These are phyloP conservation scores for Tribolium freemani DNA, from an alignment of 2,888 invertebrate genomes.

Conservation along the genomic window DNA sequence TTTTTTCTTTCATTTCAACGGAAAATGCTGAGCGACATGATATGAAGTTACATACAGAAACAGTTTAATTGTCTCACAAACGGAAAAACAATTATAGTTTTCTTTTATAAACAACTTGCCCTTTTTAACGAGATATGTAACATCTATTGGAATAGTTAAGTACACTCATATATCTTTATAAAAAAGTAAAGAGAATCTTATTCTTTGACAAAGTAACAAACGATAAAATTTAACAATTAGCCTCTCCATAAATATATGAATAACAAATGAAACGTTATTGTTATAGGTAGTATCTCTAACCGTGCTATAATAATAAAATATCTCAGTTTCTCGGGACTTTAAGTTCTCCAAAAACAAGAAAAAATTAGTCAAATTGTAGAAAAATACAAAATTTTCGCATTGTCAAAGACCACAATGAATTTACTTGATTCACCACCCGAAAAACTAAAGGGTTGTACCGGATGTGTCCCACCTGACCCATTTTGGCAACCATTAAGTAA, in stretches of 20 bases:
- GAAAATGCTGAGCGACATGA: slow-evolving; percentile 51
- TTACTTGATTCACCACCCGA: slow-evolving; percentile 16
- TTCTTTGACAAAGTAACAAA: slow-evolving; percentile 31
- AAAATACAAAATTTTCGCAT: slow-evolving; percentile 44
- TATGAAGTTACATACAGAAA: slow-evolving; percentile 54
- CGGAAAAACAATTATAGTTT: slow-evolving; percentile 31
- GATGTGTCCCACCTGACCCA: neutral
- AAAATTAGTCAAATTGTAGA: slow-evolving; percentile 37
- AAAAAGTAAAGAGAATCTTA: slow-evolving; percentile 25
- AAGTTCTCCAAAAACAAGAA: slow-evolving; percentile 5
- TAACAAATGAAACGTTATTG: slow-evolving; percentile 39
- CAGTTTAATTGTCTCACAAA: slow-evolving; percentile 20
- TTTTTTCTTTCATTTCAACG: slow-evolving; percentile 45
- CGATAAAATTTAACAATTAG: slow-evolving; percentile 34
- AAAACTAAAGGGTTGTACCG: neutral
- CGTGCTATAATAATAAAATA: slow-evolving; percentile 47
- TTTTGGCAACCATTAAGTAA: slow-evolving; percentile 23
- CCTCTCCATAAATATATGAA: slow-evolving; percentile 15
- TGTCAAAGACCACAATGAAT: slow-evolving; percentile 32
- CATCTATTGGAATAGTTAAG: slow-evolving; percentile 59
- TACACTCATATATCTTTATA: slow-evolving; percentile 43
- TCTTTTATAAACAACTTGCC: slow-evolving; percentile 28
- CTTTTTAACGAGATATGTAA: slow-evolving; percentile 63
- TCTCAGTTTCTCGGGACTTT: slow-evolving; percentile 18
- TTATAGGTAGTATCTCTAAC: slow-evolving; percentile 49